These are phyloP conservation scores for Rostratula benghalensis DNA, from an alignment of 2,113 vertebrate species.

Conservation along the genomic window DNA sequence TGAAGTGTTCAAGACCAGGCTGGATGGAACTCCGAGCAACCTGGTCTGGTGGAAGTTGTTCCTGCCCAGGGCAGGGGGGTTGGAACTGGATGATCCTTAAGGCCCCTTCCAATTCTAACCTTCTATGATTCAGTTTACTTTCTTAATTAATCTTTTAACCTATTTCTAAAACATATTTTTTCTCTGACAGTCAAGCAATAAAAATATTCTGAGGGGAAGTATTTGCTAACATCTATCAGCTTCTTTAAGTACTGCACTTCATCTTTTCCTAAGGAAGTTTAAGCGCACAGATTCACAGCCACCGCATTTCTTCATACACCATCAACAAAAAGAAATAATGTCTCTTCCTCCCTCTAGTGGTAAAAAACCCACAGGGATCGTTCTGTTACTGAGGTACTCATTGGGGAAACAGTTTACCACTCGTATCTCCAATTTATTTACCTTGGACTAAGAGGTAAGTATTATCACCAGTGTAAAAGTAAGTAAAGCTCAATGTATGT, in stretches of 20 bases:
- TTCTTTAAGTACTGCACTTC: background rate
- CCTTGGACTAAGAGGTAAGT: background rate
- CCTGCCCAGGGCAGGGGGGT: too few species aligned
- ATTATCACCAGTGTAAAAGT: background rate
- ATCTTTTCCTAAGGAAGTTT: background rate
- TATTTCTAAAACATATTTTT: background rate
- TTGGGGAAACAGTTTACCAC: background rate
- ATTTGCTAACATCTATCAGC: background rate
- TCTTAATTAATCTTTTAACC: background rate
- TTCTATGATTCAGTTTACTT: background rate
- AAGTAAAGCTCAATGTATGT: background rate
- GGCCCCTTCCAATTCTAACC: too few species aligned
- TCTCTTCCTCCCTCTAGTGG: slow-evolving; percentile 50
- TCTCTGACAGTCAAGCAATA: background rate
- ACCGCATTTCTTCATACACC: background rate
- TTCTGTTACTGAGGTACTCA: background rate
- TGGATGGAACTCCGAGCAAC: too few species aligned
- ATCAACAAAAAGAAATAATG: background rate
- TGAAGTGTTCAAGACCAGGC: too few species aligned
- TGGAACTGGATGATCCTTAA: too few species aligned
- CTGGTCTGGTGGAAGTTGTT: too few species aligned
- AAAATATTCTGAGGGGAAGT: background rate
- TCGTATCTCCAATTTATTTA: background rate
- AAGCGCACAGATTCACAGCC: background rate
- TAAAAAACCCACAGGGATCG: background rate